phyloP scores from a whole-genome alignment of 2,797 vertebrate species.

The Pangasius djambal region DNA sequence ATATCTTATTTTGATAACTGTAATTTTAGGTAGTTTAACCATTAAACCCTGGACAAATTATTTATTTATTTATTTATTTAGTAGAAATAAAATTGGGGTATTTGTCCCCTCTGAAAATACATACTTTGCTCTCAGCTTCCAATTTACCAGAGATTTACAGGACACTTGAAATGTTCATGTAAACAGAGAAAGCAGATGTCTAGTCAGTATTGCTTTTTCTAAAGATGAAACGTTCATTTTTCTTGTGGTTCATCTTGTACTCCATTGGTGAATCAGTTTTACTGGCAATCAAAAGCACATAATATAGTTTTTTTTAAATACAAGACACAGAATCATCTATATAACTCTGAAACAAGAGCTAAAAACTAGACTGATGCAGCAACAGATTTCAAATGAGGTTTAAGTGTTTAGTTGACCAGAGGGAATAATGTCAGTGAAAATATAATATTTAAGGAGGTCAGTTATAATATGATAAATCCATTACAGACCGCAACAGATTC shows the following conservation, averaged over 20 bases:
- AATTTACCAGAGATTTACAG: background rate
- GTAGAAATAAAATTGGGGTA: too few species aligned
- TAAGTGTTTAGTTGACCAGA: background rate
- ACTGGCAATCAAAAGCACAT: background rate
- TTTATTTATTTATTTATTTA: too few species aligned
- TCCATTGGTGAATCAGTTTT: conserved; percentile 55
- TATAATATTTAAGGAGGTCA: background rate
- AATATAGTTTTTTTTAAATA: background rate
- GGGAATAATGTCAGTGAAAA: background rate
- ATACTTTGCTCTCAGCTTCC: too few species aligned
- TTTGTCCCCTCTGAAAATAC: too few species aligned
- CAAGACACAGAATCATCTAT: background rate
- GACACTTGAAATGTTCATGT: background rate
- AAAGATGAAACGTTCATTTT: background rate
- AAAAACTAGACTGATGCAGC: background rate
- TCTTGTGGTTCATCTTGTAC: conserved; percentile 85
- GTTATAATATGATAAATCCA: background rate
- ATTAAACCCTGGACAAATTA: too few species aligned
- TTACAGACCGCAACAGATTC: background rate
- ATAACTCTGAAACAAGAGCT: background rate
- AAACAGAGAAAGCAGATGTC: too few species aligned
- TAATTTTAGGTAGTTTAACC: too few species aligned
- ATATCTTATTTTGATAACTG: too few species aligned
- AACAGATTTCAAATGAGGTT: background rate
- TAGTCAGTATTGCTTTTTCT: background rate